Base-by-base conservation (phyloP, 2,888 invertebrate species). In the Hypena proboscidalis region DNA sequence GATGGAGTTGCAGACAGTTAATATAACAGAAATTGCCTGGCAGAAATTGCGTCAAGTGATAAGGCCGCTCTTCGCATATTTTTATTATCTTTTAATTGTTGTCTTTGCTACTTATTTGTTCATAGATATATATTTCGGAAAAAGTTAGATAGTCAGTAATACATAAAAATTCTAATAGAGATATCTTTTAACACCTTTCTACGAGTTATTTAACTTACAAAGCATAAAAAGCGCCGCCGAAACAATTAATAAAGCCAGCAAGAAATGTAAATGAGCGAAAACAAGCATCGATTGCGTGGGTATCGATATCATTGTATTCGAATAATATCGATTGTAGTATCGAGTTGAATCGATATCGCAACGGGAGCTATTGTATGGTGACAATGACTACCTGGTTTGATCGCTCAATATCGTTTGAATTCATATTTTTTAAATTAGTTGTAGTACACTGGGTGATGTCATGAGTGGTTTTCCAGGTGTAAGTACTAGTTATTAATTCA, bases 341-440 rank as follows among this genome's bases (percentile, higher is more conserved):
- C 46, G 59, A 61, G 50, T 62, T 51, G 58, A 67, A 66, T 70
- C 60, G 67, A 65, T 70, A 59, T 58, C 56, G 47, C 59, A 64
- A 50, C 71, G 59, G 72, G 53, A 66, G 70, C 63, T 67, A 76
- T 78, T 78, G 76, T 77, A 34, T 45, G 26, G 50, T 56, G 63
- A 64, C 63, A 64, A 63, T 61, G 42, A 58, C 46, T 46, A 19
- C 47, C 52, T 57, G 32, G 39, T 38, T 49, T 69, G 67, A 74
- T 51, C 56, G 53, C 71, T 74, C 67, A 55, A 70, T 74, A 60
- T 10, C 43, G 33, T 46, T 60, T 47, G 56, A 51, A 23, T 53
- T 52, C 57, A 58, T 62, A 47, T 61, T 39, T 55, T 58, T 44
- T 58, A 54, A 60, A 61, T 61, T 49, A 55, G 46, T 37, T 55